Base-by-base conservation (phyloP, 2,113 vertebrate genomes). In the Lutjanus erythropterus region DNA sequence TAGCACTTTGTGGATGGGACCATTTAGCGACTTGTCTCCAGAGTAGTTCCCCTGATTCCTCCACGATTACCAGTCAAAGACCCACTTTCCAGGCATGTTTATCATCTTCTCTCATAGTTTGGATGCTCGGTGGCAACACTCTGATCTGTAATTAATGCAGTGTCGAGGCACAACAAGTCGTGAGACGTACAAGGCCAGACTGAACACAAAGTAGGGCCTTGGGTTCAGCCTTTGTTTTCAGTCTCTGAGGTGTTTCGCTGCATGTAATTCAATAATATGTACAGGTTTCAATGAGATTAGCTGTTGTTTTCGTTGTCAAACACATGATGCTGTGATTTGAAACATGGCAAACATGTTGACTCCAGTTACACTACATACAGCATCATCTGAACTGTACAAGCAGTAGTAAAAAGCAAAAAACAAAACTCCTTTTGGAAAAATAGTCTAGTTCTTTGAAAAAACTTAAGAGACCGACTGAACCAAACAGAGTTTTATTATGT, bases 1-100 rank as follows among this genome's bases (percentile, higher is more conserved):
- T 79, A 86, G 33, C 81, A 81, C 44, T 90, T 89, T 86, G 83
- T 70, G 77, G 81, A 86, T 39, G 70, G 68, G 69, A 15, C 67
- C 14, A 42, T 88, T 86, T 79, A 83, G 69, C n/a, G n/a, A 70
- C 50, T 78, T 25, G 73, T 85, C 70, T 88, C 71, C 65, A 37
- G n/a, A 73, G 77, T 70, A 19, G 46, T 49, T 61, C 58, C 60
- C 70, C 16, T 37, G 59, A 53, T 71, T 86, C 83, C 65, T 47
- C 31, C 61, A 69, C n/a, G 44, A 62, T 78, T 68, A 46, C 50
- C 23, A 78, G 80, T 53, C 53, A 76, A 61, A 83, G 66, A 31
- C 2, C 18, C 73, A 75, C 67, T 83, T 67, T 67, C 37, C 56
- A 47, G 37, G 61, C 6, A 19, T 58, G 76, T 72, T 90, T 72